phyloP scores from a whole-genome alignment of 1,140 invertebrate genomes.

The Euglossa dilemma region DNA sequence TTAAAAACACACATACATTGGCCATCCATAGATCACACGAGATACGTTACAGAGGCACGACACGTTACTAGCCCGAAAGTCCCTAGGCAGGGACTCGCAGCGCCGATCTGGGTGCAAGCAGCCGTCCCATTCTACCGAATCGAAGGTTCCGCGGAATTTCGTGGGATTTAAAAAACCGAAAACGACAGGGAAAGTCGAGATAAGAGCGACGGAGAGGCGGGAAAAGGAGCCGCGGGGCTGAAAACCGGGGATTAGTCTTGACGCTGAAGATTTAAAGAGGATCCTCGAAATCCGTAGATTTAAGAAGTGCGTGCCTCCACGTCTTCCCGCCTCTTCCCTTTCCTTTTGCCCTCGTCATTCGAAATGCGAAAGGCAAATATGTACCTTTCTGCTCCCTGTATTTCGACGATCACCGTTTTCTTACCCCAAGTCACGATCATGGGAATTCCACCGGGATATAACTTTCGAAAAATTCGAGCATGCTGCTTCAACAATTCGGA shows the following conservation, averaged over 20 bases:
- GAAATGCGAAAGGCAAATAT: slow-evolving; percentile 62
- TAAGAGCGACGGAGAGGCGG: slow-evolving; percentile 29
- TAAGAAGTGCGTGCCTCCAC: slow-evolving; percentile 64
- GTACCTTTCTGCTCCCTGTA: slow-evolving; percentile 52
- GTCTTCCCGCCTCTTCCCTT: slow-evolving; percentile 16
- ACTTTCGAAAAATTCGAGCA: neutral
- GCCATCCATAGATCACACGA: too few relatives aligned
- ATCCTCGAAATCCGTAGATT: slow-evolving; percentile 60
- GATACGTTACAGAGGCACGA: too few relatives aligned
- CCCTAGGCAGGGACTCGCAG: too few relatives aligned
- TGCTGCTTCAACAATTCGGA: neutral
- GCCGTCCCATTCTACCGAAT: too few relatives aligned
- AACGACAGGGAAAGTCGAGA: slow-evolving; percentile 21
- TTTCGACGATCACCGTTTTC: slow-evolving; percentile 20
- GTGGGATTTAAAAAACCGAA: slow-evolving; percentile 20
- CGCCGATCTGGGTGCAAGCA: neutral
- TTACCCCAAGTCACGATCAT: slow-evolving; percentile 8
- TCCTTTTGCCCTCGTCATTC: slow-evolving; percentile 15
- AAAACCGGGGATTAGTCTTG: slow-evolving; percentile 50
- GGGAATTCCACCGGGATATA: neutral
- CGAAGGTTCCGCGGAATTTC: slow-evolving; percentile 11
- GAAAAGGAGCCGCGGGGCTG: slow-evolving; percentile 6
- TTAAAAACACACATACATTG: too few relatives aligned
- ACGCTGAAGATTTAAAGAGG: slow-evolving; percentile 62
- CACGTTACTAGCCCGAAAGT: too few relatives aligned